phyloP scores from a whole-genome alignment of 2,113 vertebrate genomes.

The Nansenia antarctica region DNA sequence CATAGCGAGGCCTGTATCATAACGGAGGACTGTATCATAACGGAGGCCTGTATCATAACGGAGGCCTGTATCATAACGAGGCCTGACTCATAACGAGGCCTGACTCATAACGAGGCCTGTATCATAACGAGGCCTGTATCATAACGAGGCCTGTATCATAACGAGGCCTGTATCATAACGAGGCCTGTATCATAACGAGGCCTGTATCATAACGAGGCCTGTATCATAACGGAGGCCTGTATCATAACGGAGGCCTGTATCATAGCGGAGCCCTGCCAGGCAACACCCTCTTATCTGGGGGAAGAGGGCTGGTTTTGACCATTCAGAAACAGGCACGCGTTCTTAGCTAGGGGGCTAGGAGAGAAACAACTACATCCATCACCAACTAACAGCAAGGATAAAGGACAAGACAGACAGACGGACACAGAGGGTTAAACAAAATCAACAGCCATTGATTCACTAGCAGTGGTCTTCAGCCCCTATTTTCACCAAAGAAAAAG shows the following conservation, averaged over 20 bases:
- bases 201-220: neutral
- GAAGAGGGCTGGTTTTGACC: neutral
- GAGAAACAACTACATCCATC: neutral
- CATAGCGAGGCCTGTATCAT: neutral
- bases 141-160: neutral
- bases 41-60: neutral
- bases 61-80: too few species aligned
- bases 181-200: neutral
- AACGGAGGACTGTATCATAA: too few species aligned
- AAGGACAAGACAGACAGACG: neutral
- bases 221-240: neutral
- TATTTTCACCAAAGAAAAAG: neutral
- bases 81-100: too few species aligned
- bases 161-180: too few species aligned
- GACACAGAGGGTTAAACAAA: neutral
- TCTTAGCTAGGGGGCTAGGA: neutral
- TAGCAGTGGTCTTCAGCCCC: slow-evolving; percentile 1
- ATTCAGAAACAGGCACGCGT: neutral
- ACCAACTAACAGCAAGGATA: neutral
- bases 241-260: neutral
- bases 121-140: too few species aligned
- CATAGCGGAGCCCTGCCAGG: neutral
- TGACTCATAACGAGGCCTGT: neutral
- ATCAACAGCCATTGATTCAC: neutral
- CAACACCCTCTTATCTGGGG: neutral